phyloP scores from a whole-genome alignment of 1,140 invertebrate genomes.

The Platyscapa corneri region DNA sequence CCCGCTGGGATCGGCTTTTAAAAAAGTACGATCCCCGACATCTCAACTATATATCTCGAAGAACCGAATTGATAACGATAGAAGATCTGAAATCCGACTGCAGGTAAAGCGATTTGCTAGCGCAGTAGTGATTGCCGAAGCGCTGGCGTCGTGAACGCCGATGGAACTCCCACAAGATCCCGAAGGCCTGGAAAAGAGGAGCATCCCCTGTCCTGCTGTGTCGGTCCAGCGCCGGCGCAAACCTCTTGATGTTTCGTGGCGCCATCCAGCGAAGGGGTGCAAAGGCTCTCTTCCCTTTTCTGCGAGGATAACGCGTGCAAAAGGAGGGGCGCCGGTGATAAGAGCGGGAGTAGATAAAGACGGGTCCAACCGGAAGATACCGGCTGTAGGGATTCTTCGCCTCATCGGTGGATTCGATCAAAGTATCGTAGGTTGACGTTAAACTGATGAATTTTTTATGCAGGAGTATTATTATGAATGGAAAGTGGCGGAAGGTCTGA shows the following conservation, averaged over 20 bases:
- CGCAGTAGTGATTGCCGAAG: not conserved
- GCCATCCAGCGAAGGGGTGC: constrained; percentile 60
- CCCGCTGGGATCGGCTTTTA: too few relatives aligned
- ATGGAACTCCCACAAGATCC: constrained; percentile 15
- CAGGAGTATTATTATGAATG: too few relatives aligned
- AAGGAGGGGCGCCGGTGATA: not conserved
- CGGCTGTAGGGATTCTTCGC: not conserved
- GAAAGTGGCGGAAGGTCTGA: too few relatives aligned
- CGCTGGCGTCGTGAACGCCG: not conserved
- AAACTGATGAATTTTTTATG: too few relatives aligned
- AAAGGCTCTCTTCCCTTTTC: constrained; percentile 44
- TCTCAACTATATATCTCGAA: too few relatives aligned
- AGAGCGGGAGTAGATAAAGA: constrained; percentile 12
- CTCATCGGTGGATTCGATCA: too few relatives aligned
- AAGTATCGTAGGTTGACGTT: too few relatives aligned
- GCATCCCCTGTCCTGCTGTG: constrained; percentile 59
- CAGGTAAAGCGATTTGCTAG: constrained; percentile 56
- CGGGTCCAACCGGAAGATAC: not conserved
- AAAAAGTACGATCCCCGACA: too few relatives aligned
- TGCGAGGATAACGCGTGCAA: not conserved
- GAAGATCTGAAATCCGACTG: constrained; percentile 58
- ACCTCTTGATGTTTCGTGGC: constrained; percentile 50
- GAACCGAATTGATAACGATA: too few relatives aligned
- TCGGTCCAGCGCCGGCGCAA: constrained; percentile 37
- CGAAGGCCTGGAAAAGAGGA: constrained; percentile 58